Conservation (phyloP, 2,113 vertebrate species). For the Poicephalus meyeri region DNA sequence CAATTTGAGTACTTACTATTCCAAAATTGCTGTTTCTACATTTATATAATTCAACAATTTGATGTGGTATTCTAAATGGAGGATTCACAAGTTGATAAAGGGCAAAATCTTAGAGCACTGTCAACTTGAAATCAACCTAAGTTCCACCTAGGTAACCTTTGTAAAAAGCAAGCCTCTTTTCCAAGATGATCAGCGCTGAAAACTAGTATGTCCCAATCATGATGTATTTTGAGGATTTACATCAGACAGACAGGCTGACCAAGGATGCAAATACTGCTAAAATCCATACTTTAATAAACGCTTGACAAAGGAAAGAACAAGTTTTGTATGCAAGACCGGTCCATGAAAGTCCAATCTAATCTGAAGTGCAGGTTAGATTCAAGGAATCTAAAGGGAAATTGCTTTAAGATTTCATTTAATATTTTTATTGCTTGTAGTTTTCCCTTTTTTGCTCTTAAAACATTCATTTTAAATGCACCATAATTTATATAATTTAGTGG, state of each 20-base stretch:
- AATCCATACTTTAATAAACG: background rate
- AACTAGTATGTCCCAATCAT: background rate
- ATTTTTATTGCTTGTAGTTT: background rate
- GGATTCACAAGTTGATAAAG: background rate
- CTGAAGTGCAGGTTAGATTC: background rate
- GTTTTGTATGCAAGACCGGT: background rate
- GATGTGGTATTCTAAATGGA: background rate
- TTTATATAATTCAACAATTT: background rate
- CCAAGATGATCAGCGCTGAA: background rate
- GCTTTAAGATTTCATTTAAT: background rate
- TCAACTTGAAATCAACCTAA: background rate
- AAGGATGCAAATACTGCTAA: background rate
- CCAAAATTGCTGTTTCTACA: background rate
- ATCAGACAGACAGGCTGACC: fast-evolving
- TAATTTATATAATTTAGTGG: background rate
- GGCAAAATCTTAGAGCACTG: background rate
- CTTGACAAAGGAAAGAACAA: background rate
- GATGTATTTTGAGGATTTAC: background rate
- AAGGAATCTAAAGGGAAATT: background rate
- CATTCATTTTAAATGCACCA: background rate
- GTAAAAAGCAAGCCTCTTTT: background rate
- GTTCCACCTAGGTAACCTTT: background rate
- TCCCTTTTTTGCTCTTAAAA: background rate
- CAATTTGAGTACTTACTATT: background rate
- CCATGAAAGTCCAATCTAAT: background rate